A percentile compares a stretch with the other conserved stretches of the same genome.
Evolutionary conservation across 1,140 invertebrate species (phyloP).

Genomic region (Listronotus bonariensis): DNA sequence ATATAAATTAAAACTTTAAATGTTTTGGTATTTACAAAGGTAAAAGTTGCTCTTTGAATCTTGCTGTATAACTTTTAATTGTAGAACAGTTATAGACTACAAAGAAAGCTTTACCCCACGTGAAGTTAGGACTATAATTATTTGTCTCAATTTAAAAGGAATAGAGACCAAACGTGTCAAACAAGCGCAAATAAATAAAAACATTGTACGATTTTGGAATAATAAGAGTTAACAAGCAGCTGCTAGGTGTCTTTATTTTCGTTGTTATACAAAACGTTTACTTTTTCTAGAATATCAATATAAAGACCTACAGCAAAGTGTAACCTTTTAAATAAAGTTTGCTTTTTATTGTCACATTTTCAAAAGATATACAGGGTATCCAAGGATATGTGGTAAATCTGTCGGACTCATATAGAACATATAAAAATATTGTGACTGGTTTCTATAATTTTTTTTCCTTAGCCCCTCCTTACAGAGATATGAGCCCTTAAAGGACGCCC

Average conservation of each 20-base stretch:
- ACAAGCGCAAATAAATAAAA: slow-evolving; percentile 31
- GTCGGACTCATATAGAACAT: too few species aligned
- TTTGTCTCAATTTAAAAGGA: slow-evolving; percentile 20
- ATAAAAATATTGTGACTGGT: too few species aligned
- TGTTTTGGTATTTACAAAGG: too few species aligned
- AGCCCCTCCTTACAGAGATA: too few species aligned
- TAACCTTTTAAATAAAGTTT: neutral
- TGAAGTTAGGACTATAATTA: slow-evolving; percentile 9
- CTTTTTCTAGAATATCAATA: slow-evolving; percentile 2
- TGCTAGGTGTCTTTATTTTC: slow-evolving; percentile 16
- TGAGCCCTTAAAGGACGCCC: too few species aligned
- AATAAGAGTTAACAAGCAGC: slow-evolving; percentile 23
- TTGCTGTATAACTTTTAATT: too few species aligned
- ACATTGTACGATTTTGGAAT: slow-evolving; percentile 23
- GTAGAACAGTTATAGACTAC: too few species aligned
- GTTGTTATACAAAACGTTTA: slow-evolving; percentile 12
- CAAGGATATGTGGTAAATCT: too few species aligned
- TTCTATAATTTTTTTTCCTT: too few species aligned
- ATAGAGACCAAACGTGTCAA: slow-evolving; percentile 36
- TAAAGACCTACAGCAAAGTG: slow-evolving; percentile 26
- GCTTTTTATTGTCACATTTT: neutral
- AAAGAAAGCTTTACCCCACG: slow-evolving; percentile 8
- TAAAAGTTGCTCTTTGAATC: too few species aligned
- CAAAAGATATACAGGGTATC: neutral
- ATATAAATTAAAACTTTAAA: too few species aligned